Evolutionary conservation across 2,113 vertebrate genomes (phyloP), one percentile per base, ranked within the genome.

Genomic region (Dipodomys ordii): DNA sequence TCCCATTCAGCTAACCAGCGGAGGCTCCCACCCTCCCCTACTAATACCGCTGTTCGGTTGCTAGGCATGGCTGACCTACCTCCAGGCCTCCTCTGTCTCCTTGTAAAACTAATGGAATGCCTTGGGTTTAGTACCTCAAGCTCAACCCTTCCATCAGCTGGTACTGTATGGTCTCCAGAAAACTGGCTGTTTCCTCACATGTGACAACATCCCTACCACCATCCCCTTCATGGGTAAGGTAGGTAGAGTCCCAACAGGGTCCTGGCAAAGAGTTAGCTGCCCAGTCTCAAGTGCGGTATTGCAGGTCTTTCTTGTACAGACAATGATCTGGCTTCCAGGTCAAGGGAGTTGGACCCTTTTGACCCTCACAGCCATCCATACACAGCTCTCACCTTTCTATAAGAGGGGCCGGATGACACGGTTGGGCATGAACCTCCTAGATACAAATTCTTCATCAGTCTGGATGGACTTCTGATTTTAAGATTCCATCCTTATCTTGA

Each of bases 341-440:
- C 13, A 65, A 60, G 18, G 82, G 72, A 32, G 10, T 27, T 62
- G 16, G 15, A 22, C 46, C 6, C 2, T n/a, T 88, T 20, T 23
- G 74, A 6, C 18, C 19, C 44, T 2, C 28, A 15, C n/a, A 16
- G 49, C 12, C 18, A 20, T 8, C 6, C 69, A 49, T 49, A 49
- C 18, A 11, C 0, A 46, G 11, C 9, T 71, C 49, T 53, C 68
- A 11, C 11, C 30, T n/a, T 49, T 86, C 23, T 57, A 28, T 53
- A 73, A 9, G 1, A 13, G 6, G 5, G 19, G 32, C n/a, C 9
- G 5, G 35, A 5, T 1, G 16, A 3, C 53, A 3, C 15, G 28
- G 7, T 35, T 39, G 16, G 18, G 35, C 7, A 8, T 44, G 25
- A 76, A 12, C n/a, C 7, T 32, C 11, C 22, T 8, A n/a, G 39